phyloP scores from a whole-genome alignment of 2,888 invertebrate genomes.

The Phania funesta region DNA sequence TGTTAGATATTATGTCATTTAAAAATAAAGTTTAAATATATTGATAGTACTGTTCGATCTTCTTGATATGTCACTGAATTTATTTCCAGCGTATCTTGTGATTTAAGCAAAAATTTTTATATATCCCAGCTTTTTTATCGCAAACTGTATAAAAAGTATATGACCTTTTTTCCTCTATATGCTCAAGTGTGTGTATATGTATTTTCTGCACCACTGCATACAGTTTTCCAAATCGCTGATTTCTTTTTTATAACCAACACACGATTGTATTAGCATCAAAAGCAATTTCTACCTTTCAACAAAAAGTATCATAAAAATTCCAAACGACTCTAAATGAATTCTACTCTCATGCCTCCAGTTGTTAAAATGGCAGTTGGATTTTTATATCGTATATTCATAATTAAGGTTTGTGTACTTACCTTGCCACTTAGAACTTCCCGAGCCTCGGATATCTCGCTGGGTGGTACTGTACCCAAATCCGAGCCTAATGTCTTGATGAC shows the following conservation, averaged over 20 bases:
- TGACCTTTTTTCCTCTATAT: not conserved
- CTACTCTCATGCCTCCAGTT: not conserved
- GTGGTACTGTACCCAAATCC: conserved; percentile 78
- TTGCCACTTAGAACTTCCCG: conserved; percentile 79
- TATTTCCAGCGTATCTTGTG: no score
- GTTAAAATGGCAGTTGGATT: not conserved
- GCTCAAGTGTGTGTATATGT: no score
- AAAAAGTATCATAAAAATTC: conserved; percentile 18
- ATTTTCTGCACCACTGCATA: conserved; percentile 20
- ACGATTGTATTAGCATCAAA: conserved; percentile 8
- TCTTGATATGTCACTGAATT: no score
- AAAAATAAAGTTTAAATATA: no score
- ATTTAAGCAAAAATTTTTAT: no score
- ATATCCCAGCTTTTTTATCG: not conserved
- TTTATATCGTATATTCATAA: not conserved
- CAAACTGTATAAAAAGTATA: not conserved
- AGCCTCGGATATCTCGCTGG: conserved; percentile 79
- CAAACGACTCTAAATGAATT: not conserved
- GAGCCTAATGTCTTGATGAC: conserved; percentile 84
- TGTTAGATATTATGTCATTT: no score
- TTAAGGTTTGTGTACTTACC: conserved; percentile 71
- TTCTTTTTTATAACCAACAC: not conserved
- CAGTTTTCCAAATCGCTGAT: conserved; percentile 40
- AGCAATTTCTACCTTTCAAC: conserved; percentile 24
- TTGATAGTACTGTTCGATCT: no score